Evolutionary conservation across 2,888 invertebrate species (phyloP), one percentile per base, ranked within the genome.

Genomic region (Apamea crenata): DNA sequence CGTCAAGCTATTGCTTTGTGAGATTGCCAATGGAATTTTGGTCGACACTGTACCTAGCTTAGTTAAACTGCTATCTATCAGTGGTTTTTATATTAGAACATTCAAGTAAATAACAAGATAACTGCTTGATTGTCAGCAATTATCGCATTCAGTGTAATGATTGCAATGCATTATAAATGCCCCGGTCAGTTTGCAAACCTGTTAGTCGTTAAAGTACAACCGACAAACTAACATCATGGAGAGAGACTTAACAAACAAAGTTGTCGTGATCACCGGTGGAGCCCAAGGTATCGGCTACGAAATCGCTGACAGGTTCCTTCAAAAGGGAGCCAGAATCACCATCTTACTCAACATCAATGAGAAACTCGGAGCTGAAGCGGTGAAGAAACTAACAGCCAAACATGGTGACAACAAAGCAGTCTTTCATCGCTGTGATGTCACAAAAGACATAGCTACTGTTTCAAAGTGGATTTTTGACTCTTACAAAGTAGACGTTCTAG

Each of bases 371-470:
- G 91, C 93, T 63, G 93, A 94, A 74, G 94, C 97, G 0, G 94
- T 93, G 0, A 94, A 93, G 18, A 93, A 92, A 29, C 90, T 97
- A 12, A 95, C 94, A 53, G 87, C 93, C 2, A 95, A 96, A 86
- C 94, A 96, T 78, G 97, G 97, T 0, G 71, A 73, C 2, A 93
- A 94, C 29, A 96, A 94, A 84, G 96, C 95, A 0, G 89, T 94
- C 7, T 97, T 97, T 87, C 90, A 97, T 25, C 95, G 95, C 84
- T 96, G 97, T 78, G 97, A 97, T 73, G 97, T 97, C n/a, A 95
- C 95, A 0, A 95, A 81, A 18, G 95, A 97, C 83, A 87, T 97
- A 68, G 95, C 96, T 91, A 77, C 71, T 0, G 93, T 96, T 12
- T 96, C 94, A 47, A 94, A 94, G 66, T 91, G 92, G 84, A 87